Evolutionary conservation across 1,140 invertebrate species (phyloP), one percentile per base, ranked within the genome.

Genomic region (Drosophila ironensis): DNA sequence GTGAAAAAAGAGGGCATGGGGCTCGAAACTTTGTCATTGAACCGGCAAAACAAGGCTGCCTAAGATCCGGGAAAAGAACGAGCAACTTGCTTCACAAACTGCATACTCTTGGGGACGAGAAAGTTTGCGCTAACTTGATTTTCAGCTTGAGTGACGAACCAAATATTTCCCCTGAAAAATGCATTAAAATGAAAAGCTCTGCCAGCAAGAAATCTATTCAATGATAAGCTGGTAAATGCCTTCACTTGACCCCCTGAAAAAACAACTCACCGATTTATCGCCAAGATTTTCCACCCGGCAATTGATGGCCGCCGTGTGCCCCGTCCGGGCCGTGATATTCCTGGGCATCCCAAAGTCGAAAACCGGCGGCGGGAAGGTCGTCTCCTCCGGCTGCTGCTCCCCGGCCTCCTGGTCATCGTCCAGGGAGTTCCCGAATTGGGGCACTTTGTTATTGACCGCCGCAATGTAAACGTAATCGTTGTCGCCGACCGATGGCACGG

Each of bases 251-350:
- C 45, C 41, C n/a, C n/a, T n/a, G n/a, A n/a, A n/a, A n/a, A n/a
- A n/a, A n/a, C n/a, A 6, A 45, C 94, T 95, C 90, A 96, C 95
- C 91, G 94, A 94, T 92, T 96, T 96, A 90, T 96, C 95, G 28
- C 95, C 94, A 22, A 96, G 92, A 73, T 96, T 94, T 90, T 96
- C 93, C 56, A 96, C 95, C 75, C 95, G 92, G 90, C 95, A 96
- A 89, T 96, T 95, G 69, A 96, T 92, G 90, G 96, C 96, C 33
- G 95, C 95, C 54, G 95, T 95, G 90, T 96, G 95, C 24, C 95
- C 95, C 30, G 96, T 94, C 53, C 95, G 93, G 1, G 95, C 95
- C 17, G 95, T 96, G 59, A 96, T 94, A 90, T 96, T 96, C 40
- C 95, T 91, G 20, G 94, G 92, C 64, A 96, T 94, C 73, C 94